Base-by-base conservation (phyloP, 2,113 vertebrate species). In the Cinclus cinclus region DNA sequence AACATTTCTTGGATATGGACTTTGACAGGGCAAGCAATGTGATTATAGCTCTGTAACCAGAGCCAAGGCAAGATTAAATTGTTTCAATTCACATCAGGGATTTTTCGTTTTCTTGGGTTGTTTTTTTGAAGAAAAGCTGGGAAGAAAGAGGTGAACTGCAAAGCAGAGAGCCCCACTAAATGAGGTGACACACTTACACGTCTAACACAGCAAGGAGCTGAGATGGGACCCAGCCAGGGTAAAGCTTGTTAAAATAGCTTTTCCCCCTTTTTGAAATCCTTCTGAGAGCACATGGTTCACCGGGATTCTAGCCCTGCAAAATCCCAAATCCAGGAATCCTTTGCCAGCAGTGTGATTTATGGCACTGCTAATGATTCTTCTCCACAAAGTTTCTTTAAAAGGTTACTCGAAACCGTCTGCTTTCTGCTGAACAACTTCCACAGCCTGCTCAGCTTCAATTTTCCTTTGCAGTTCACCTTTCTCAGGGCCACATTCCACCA, bases 341-440 rank as follows among this genome's bases (percentile, higher is more conserved):
- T 59, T 90, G 88, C 95, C 86, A 90, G 65, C 37, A 46, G n/a
- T 0, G 5, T 86, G 93, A 96, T 96, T 97, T 92, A 94, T 23
- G 52, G 64, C 2, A 13, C 76, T 60, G 20, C 83, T 93, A 90
- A 89, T 73, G 69, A 86, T 60, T 81, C 92, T 58, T 89, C 84
- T 68, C 83, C 68, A 17, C 88, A 24, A 84, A 87, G 79, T 90
- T 94, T 18, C 88, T 96, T 75, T 64, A n/a, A 64, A 60, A 96
- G 60, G 85, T 81, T 78, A 42, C 77, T 83, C 0, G 1, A 81
- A 83, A 88, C 46, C 0, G 9, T 39, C 37, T 53, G 82, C 79
- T 80, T 59, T 77, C 59, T 67, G 50, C 89, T 60, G 37, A 83
- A 47, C 4, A 6, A 64, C 62, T 89, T 89, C 87, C 49, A 9